Conservation (phyloP, 2,888 invertebrate genomes). For the Stenodera caucasica region DNA sequence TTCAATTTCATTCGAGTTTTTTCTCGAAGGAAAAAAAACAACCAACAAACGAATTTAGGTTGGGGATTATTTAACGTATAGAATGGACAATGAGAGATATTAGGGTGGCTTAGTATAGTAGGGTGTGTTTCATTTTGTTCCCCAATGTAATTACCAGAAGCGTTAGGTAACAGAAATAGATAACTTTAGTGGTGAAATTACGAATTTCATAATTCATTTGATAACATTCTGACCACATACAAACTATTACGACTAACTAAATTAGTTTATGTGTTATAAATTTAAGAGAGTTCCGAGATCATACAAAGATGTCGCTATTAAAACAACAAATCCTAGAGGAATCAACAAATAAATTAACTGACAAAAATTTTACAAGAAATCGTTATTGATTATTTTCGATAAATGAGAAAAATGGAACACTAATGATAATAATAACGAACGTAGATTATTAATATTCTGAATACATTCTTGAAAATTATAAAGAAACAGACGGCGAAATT, state of each 20-base stretch:
- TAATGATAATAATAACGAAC: too few relatives aligned
- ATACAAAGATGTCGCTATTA: neutral
- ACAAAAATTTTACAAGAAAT: too few relatives aligned
- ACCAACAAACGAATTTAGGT: neutral
- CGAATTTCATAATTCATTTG: constrained; percentile 31
- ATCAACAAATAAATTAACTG: neutral
- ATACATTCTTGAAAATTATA: neutral
- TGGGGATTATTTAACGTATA: neutral
- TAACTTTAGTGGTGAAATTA: constrained; percentile 30
- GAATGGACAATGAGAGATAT: neutral
- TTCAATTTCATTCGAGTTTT: neutral
- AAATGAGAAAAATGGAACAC: too few relatives aligned
- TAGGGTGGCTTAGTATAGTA: too few relatives aligned
- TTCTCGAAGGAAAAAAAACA: neutral
- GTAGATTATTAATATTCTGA: too few relatives aligned
- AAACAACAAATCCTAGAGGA: neutral
- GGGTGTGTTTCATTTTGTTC: constrained; percentile 16
- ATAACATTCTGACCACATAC: constrained; percentile 25
- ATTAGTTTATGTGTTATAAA: constrained; percentile 26
- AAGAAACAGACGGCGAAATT: neutral
- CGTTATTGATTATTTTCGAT: too few relatives aligned
- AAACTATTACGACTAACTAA: constrained; percentile 26
- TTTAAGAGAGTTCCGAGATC: constrained; percentile 6
- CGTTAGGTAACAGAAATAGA: constrained; percentile 32
- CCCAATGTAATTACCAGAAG: constrained; percentile 30